Conservation (phyloP, 2,888 invertebrate species). For the Tribolium freemani region DNA sequence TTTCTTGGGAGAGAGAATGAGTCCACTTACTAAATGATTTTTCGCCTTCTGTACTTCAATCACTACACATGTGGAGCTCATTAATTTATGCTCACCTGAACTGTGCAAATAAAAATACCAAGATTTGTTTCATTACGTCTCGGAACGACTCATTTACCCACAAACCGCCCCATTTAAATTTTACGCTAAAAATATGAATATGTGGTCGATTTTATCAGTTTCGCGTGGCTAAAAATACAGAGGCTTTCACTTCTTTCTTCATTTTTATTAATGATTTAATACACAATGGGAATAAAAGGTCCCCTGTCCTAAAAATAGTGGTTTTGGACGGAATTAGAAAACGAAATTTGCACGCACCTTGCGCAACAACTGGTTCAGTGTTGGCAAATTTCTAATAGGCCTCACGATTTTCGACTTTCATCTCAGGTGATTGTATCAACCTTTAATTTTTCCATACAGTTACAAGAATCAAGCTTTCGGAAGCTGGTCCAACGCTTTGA, state of each 20-base stretch:
- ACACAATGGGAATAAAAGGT: no score
- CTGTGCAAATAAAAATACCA: neutral
- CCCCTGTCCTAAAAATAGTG: no score
- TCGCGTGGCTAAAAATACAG: neutral
- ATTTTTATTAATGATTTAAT: no score
- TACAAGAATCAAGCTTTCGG: constrained; percentile 4
- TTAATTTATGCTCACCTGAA: neutral
- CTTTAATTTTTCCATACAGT: neutral
- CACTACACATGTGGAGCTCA: neutral
- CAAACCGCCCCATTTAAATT: neutral
- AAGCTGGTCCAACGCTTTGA: neutral
- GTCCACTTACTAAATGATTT: neutral
- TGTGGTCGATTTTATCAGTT: neutral
- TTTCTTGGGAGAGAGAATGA: neutral
- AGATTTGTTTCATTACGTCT: neutral
- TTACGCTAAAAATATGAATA: neutral
- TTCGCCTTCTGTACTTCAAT: neutral
- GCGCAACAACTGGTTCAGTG: constrained; percentile 5
- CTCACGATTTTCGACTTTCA: constrained; percentile 25
- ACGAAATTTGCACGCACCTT: constrained; percentile 3
- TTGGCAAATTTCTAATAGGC: constrained; percentile 15
- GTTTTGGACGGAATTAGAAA: no score
- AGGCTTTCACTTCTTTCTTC: neutral
- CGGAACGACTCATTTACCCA: neutral
- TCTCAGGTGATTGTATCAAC: constrained; percentile 1